phyloP scores from a whole-genome alignment of 2,888 invertebrate genomes.

The Erpobdella octoculata region DNA sequence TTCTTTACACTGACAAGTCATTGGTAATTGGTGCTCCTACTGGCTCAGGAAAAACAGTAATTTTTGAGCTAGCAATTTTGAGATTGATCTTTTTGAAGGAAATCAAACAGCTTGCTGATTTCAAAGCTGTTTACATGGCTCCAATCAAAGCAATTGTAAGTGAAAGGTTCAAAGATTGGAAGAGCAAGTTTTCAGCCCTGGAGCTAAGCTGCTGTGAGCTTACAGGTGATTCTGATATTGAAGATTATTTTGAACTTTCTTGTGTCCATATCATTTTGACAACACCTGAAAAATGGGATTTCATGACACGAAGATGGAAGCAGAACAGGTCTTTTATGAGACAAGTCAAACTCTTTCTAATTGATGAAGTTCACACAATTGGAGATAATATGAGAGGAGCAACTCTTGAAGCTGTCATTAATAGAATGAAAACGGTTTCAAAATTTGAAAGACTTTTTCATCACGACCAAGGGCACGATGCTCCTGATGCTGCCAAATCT shows the following conservation, averaged over 20 bases:
- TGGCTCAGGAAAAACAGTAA: conserved; percentile 72
- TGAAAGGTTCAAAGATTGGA: conserved; percentile 68
- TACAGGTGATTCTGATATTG: conserved; percentile 68
- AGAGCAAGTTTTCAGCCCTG: conserved; percentile 60
- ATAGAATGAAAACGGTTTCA: conserved; percentile 72
- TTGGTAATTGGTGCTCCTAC: conserved; percentile 72
- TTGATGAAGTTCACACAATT: conserved; percentile 67
- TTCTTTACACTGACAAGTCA: conserved; percentile 59
- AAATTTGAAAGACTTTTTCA: conserved; percentile 38
- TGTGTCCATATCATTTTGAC: conserved; percentile 62
- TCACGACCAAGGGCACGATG: too few relatives aligned
- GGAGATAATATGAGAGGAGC: conserved; percentile 67
- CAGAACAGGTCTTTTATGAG: conserved; percentile 62
- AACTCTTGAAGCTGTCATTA: conserved; percentile 70
- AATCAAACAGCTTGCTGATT: conserved; percentile 30
- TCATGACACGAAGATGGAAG: conserved; percentile 67
- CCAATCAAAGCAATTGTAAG: conserved; percentile 72
- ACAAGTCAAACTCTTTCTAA: conserved; percentile 53
- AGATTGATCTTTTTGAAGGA: conserved; percentile 59
- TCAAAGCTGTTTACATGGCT: conserved; percentile 70
- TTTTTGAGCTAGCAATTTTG: conserved; percentile 74
- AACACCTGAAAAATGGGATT: conserved; percentile 75
- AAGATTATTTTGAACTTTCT: conserved; percentile 56
- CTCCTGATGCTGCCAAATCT: conserved; percentile 7
- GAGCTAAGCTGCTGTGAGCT: conserved; percentile 64